Evolutionary conservation across 2,113 vertebrate species (phyloP).

Genomic region (Vombatus ursinus): DNA sequence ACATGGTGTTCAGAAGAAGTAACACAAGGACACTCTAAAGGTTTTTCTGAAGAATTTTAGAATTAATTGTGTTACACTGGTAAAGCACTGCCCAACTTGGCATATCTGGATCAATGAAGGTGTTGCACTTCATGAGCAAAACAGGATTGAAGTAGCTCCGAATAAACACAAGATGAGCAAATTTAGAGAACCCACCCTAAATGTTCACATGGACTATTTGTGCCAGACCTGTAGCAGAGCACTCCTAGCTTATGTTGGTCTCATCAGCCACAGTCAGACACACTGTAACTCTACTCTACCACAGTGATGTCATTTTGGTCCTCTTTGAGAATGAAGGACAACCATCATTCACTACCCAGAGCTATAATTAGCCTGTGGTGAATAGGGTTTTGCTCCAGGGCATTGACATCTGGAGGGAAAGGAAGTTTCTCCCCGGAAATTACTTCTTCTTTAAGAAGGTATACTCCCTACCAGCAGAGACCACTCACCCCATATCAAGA

Average conservation of each 20-base stretch:
- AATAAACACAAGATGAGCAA: neutral
- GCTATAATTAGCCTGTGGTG: neutral
- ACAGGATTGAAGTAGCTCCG: neutral
- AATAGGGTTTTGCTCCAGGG: neutral
- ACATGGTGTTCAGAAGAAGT: neutral
- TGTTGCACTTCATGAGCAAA: too few relatives aligned
- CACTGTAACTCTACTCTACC: too few relatives aligned
- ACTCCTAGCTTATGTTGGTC: neutral
- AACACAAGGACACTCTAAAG: neutral
- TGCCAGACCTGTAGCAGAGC: neutral
- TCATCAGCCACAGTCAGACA: neutral
- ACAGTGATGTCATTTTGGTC: neutral
- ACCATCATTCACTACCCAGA: neutral
- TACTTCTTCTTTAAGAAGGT: neutral
- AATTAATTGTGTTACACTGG: neutral
- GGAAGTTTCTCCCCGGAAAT: neutral
- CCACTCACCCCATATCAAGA: neutral
- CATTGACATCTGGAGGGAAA: neutral
- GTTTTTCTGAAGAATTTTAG: neutral
- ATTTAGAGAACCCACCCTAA: neutral
- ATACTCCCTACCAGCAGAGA: neutral
- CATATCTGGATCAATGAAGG: neutral
- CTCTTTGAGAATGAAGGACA: neutral
- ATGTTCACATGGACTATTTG: neutral
- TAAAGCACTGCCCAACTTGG: neutral